Base-by-base conservation (phyloP, 2,888 invertebrate genomes). In the Lasioglossum zephyrum region DNA sequence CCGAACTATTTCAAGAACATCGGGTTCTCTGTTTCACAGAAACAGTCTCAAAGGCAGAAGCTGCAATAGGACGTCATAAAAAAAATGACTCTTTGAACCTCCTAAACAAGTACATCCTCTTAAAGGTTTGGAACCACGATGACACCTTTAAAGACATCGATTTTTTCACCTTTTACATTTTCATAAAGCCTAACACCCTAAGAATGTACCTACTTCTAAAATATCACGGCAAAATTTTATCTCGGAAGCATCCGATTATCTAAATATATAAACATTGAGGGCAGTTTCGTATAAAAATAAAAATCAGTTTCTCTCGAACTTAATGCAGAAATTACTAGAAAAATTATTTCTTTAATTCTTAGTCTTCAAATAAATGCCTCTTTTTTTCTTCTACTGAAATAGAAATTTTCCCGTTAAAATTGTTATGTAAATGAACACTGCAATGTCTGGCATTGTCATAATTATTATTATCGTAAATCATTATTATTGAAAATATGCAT, bases 81-180 rank as follows among this genome's bases (percentile, higher is more conserved):
- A 66, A 66, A 66, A 66, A 22, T 66, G 66, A 36, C 66, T 36
- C 63, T 66, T 39, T 18, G 66, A 66, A 36, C 36, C 66, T 4
- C 9, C 66, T 66, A 66, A 66, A 36, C 66, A 8, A 66, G 66
- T 18, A 66, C 66, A 66, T 66, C 66, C 66, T 36, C 22, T 66
- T 66, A 9, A 66, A 66, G 36, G 18, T 66, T 36, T 36, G 4
- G 36, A 66, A 36, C 66, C 66, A 66, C 22, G 36, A 39, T 66
- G 36, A 66, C 66, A 36, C 22, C 36, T 66, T 66, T 66, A 66
- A 66, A 36, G 22, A 66, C 18, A 66, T 66, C 66, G 66, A 66
- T 66, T 66, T 66, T 66, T 66, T 66, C 22, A 8, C 36, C 22
- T 66, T 66, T 66, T 66, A 36, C 36, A 66, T 66, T 22, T 66